Base-by-base conservation (phyloP, 2,888 invertebrate species). In the Hydraecia micacea region DNA sequence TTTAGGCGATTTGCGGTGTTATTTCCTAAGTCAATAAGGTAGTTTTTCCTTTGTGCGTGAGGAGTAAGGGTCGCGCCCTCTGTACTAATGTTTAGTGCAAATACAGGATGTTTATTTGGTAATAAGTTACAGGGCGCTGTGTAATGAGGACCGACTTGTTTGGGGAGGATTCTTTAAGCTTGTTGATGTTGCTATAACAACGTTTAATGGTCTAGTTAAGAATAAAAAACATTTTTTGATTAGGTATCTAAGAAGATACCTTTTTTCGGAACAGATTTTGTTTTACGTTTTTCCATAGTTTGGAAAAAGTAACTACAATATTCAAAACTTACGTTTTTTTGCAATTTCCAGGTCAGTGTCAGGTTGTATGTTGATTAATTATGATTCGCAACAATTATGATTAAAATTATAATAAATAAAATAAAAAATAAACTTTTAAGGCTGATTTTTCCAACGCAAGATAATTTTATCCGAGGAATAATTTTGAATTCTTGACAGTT, bases 121-220 rank as follows among this genome's bases (percentile, higher is more conserved):
- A 87, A 84, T 82, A 87, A 80, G 87, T 87, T 79, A 87, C 81
- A 79, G 87, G 87, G 65, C 84, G 87, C 77, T 77, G 63, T 70
- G 84, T 87, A 87, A 88, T 85, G 87, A 81, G 79, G 75, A 68
- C n/a, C 62, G 70, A 36, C 75, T 78, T 73, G 79, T 65, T 67
- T 73, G 77, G 87, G 88, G 84, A 70, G 75, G 80, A 66, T 74
- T 86, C 80, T 81, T 80, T 87, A 81, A 85, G 75, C 71, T 46
- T 69, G 72, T 87, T 79, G 84, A 85, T 73, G 75, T 83, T 58
- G 46, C 21, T 65, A 42, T 76, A 76, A 52, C 62, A 65, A 32
- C 60, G 25, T 62, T 52, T 74, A 79, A 85, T 79, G 68, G 73
- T 75, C 18, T 75, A 46, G 60, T 73, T 58, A 66, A 2, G 25